phyloP scores from a whole-genome alignment of 2,797 vertebrate genomes.

The Trachurus trachurus region DNA sequence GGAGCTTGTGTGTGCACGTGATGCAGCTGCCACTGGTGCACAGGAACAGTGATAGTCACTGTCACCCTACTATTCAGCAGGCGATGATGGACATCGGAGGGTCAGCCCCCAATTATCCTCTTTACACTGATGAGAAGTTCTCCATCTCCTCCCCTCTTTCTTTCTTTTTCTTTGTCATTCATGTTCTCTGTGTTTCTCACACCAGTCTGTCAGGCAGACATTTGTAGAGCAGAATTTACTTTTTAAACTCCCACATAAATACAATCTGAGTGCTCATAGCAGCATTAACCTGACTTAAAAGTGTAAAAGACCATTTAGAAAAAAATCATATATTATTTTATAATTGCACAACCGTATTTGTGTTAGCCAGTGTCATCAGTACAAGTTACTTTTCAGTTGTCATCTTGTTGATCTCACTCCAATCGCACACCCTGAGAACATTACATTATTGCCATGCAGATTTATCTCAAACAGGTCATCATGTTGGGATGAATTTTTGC shows the following conservation, averaged over 20 bases:
- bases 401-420: background rate
- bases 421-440: background rate
- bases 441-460: background rate
- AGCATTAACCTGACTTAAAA: too few species aligned
- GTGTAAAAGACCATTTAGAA: background rate
- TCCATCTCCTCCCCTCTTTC: conserved; percentile 13
- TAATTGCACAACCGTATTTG: background rate
- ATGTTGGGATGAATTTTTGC: too few species aligned
- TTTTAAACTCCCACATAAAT: background rate
- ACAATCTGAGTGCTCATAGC: background rate
- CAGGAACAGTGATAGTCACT: conserved; percentile 59
- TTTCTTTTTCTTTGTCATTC: conserved; percentile 37
- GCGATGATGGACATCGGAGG: conserved; percentile 60
- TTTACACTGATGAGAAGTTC: conserved; percentile 51
- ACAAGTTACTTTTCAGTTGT: background rate
- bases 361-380: too few species aligned
- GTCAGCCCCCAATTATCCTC: conserved; percentile 75
- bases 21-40: conserved; percentile 15
- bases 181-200: background rate
- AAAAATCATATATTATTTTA: background rate
- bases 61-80: conserved; percentile 46
- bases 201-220: background rate
- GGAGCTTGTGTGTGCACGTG: conserved; percentile 32
- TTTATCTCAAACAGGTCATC: background rate
- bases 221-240: background rate